phyloP scores from a whole-genome alignment of 2,113 vertebrate species.

The Bufo bufo region DNA sequence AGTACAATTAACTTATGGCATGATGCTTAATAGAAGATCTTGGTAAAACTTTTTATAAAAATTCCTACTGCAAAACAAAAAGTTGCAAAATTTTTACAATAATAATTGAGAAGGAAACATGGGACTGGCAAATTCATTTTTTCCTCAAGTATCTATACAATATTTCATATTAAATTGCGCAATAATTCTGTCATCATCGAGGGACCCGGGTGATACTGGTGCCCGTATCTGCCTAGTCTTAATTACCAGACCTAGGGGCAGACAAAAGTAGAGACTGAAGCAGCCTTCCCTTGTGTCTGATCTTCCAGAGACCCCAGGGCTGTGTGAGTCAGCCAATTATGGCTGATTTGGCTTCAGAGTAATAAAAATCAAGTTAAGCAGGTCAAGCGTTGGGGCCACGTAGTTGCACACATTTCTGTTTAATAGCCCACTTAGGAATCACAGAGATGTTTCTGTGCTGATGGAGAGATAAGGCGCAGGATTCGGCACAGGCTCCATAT shows the following conservation, averaged over 20 bases:
- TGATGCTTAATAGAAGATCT: too few relatives aligned
- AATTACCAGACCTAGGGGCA: conserved; percentile 36
- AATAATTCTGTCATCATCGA: neutral
- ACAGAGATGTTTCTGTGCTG: conserved; percentile 34
- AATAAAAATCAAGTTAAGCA: conserved; percentile 58
- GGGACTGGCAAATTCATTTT: too few relatives aligned
- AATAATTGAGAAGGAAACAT: neutral
- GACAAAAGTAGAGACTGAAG: conserved; percentile 4
- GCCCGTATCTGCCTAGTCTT: neutral
- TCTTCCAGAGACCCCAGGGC: conserved; percentile 40
- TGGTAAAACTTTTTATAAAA: too few relatives aligned
- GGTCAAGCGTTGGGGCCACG: conserved; percentile 54
- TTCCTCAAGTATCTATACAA: too few relatives aligned
- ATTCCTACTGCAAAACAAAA: too few relatives aligned
- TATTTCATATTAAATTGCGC: neutral
- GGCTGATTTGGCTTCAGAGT: conserved; percentile 51
- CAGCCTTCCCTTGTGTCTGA: conserved; percentile 41
- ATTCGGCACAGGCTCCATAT: neutral
- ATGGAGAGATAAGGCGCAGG: conserved; percentile 45
- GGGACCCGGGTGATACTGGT: neutral
- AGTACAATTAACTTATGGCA: too few relatives aligned
- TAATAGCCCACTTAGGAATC: conserved; percentile 55
- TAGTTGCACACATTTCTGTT: conserved; percentile 51
- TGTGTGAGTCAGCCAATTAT: conserved; percentile 56
- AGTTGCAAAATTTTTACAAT: too few relatives aligned